phyloP scores from a whole-genome alignment of 1,140 invertebrate genomes.

The Drosophila malerkotliana region DNA sequence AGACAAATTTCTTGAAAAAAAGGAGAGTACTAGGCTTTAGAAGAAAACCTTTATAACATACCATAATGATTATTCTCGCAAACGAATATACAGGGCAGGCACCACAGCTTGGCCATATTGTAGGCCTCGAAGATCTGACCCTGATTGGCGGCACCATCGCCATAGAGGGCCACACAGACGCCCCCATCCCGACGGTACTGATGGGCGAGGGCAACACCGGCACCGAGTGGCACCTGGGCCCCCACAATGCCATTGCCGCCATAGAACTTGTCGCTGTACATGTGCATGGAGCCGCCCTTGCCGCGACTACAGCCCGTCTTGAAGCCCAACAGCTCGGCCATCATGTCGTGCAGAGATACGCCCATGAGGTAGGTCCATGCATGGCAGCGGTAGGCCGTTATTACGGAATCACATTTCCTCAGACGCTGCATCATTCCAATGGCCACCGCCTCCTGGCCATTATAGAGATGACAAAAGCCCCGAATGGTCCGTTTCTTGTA shows the following conservation, averaged over 20 bases:
- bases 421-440: conserved; percentile 87
- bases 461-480: conserved; percentile 93
- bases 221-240: conserved; percentile 97
- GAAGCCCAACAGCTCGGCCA: conserved; percentile 94
- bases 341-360: conserved; percentile 88
- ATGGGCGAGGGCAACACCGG: conserved; percentile 95
- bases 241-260: conserved; percentile 99
- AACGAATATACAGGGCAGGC: conserved; percentile 95
- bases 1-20: not conserved
- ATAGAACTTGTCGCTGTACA: conserved; percentile 87
- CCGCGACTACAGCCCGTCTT: conserved; percentile 89
- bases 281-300: conserved; percentile 89
- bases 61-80: conserved; percentile 94
- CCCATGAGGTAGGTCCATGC: conserved; percentile 92
- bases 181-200: conserved; percentile 92
- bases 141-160: conserved; percentile 99
- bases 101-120: conserved; percentile 94
- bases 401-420: conserved; percentile 87
- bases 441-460: conserved; percentile 88
- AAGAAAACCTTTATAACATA: not conserved
- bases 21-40: not conserved
- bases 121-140: conserved; percentile 91
- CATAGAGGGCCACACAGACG: conserved; percentile 94
- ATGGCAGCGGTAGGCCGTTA: conserved; percentile 89
- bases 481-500: conserved; percentile 92